Percentiles rank a stretch among this genome's conserved stretches.
phyloP scores from a whole-genome alignment of 2,113 vertebrate species.

The Ginglymostoma cirratum region DNA sequence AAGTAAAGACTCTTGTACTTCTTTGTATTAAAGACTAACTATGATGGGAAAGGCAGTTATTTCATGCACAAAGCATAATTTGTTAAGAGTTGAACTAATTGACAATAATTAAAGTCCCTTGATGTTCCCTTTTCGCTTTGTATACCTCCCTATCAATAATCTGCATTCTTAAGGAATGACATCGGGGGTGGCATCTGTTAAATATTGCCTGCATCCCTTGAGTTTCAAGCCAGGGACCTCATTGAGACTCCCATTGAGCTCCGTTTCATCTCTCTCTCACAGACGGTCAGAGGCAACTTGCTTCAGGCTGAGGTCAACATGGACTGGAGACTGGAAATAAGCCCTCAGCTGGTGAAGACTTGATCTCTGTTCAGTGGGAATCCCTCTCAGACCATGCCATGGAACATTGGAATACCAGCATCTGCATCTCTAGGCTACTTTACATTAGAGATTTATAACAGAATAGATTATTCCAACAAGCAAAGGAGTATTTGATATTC shows the following conservation, averaged over 20 bases:
- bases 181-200: not conserved
- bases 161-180: not conserved
- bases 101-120: not conserved
- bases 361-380: not conserved
- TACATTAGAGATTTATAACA: not conserved
- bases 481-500: not conserved
- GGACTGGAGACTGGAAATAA: not conserved
- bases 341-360: not conserved
- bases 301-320: not conserved
- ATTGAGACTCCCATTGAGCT: not conserved
- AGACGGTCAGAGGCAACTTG: not conserved
- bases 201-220: not conserved
- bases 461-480: not conserved
- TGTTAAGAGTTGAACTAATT: constrained; percentile 10
- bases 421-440: not conserved
- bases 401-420: not conserved
- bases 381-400: not conserved
- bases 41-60: not conserved
- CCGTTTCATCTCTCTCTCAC: not conserved
- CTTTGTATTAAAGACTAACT: not conserved
- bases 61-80: not conserved
- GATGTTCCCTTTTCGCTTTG: not conserved
- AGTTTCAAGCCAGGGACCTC: not conserved
- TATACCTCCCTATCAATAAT: not conserved
- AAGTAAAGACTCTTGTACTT: not conserved